A percentile compares a stretch with the other conserved stretches of the same genome.
Evolutionary conservation across 2,888 invertebrate species (phyloP).

Genomic region (Papilio gigon): DNA sequence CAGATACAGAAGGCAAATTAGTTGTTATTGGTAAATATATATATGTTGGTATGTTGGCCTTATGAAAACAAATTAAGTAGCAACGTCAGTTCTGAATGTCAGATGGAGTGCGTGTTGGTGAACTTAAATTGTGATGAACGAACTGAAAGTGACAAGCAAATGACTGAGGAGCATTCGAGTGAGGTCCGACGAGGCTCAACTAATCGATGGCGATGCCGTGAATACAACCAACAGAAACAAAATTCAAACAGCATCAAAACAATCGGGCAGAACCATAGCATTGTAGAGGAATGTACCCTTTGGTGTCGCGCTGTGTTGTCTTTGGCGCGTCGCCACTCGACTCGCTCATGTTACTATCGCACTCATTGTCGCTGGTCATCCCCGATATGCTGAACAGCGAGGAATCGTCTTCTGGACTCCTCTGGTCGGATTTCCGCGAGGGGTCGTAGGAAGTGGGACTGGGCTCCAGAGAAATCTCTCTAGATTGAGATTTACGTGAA

Average conservation of each 20-base stretch:
- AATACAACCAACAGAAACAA: constrained; percentile 48
- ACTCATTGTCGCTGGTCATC: constrained; percentile 83
- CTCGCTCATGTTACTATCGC: constrained; percentile 80
- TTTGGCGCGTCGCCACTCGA: constrained; percentile 78
- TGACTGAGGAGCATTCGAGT: constrained; percentile 7
- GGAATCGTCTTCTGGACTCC: constrained; percentile 81
- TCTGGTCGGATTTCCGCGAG: constrained; percentile 78
- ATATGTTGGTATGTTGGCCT: background rate
- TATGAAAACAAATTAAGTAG: background rate
- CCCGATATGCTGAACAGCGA: constrained; percentile 82
- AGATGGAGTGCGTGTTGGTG: constrained; percentile 19
- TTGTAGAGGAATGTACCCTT: constrained; percentile 80
- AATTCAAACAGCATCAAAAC: constrained; percentile 71
- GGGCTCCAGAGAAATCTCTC: constrained; percentile 74
- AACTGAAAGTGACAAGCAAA: constrained; percentile 33
- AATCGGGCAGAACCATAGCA: constrained; percentile 73
- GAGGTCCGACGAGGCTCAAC: constrained; percentile 31
- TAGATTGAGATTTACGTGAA: constrained; percentile 65
- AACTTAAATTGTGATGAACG: background rate
- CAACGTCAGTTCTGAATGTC: constrained; percentile 15
- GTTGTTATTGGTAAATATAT: constrained; percentile 1
- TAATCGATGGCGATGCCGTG: constrained; percentile 48
- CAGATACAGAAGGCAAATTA: background rate
- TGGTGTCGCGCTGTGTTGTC: constrained; percentile 75
- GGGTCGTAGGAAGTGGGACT: constrained; percentile 77